Conservation (phyloP, 2,797 vertebrate species). For the Salmo trutta region DNA sequence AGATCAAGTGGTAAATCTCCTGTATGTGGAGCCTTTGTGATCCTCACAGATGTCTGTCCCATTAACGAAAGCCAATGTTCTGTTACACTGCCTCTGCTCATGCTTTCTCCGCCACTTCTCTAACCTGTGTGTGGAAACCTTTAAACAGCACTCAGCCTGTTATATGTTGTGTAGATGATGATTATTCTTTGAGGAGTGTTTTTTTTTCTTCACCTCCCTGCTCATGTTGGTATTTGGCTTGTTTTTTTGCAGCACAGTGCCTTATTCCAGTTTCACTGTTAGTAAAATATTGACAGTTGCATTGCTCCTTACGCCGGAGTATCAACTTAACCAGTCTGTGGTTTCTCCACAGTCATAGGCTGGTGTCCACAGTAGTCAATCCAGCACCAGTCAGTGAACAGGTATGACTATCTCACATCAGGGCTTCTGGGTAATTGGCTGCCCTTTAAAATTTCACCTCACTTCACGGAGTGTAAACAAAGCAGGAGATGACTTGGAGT, state of each 20-base stretch:
- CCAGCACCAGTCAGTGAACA: constrained; percentile 24
- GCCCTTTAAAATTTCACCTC: constrained; percentile 70
- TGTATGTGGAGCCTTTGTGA: constrained; percentile 42
- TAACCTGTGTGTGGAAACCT: background rate
- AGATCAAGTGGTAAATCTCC: constrained; percentile 64
- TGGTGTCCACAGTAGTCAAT: constrained; percentile 41
- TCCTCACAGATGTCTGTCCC: constrained; percentile 52
- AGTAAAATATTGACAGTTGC: constrained; percentile 48
- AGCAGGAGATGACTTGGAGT: constrained; percentile 60
- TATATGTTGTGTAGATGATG: background rate
- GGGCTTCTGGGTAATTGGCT: constrained; percentile 72
- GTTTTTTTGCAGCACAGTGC: constrained; percentile 1
- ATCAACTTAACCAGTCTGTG: constrained; percentile 62
- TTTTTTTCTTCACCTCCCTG: background rate
- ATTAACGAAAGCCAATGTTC: constrained; percentile 53
- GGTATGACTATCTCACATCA: constrained; percentile 59
- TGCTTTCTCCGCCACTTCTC: background rate
- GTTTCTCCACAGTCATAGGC: constrained; percentile 43
- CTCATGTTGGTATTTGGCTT: background rate
- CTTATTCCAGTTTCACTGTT: constrained; percentile 8
- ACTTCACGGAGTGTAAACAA: constrained; percentile 71
- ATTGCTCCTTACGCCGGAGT: constrained; percentile 48
- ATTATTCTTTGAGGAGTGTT: background rate
- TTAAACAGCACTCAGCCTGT: background rate
- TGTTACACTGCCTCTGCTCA: background rate